phyloP scores from a whole-genome alignment of 2,113 vertebrate species.

The Stictonetta naevosa region DNA sequence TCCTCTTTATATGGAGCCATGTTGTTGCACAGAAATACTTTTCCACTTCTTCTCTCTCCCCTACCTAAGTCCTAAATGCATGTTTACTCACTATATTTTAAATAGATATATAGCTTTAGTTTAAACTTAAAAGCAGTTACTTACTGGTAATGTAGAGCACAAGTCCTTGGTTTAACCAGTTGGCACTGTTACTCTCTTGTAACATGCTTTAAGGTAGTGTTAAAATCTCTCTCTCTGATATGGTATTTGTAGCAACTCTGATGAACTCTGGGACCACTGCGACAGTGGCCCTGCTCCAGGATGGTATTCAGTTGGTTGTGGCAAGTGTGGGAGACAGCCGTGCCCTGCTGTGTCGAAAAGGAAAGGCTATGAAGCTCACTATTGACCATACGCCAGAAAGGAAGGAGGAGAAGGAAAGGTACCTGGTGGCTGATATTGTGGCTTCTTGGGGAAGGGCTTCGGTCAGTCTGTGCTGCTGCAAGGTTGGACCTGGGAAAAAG shows the following conservation, averaged over 20 bases:
- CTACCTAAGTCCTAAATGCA: background rate
- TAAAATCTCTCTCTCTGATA: constrained; percentile 55
- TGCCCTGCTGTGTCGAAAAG: constrained; percentile 93
- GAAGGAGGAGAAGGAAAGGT: constrained; percentile 98
- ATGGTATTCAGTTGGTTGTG: constrained; percentile 95
- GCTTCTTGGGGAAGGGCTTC: background rate
- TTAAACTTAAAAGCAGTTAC: constrained; percentile 30
- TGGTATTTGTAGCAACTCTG: constrained; percentile 81
- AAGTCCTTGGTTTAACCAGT: background rate
- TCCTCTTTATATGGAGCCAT: constrained; percentile 74
- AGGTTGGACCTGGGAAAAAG: background rate
- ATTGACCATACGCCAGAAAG: constrained; percentile 95
- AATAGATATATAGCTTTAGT: constrained; percentile 34
- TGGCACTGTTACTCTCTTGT: constrained; percentile 17
- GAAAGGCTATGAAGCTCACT: constrained; percentile 94
- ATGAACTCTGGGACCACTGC: constrained; percentile 90
- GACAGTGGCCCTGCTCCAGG: constrained; percentile 94
- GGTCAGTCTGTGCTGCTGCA: background rate
- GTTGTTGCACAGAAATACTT: constrained; percentile 57
- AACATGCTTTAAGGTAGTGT: background rate
- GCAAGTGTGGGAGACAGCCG: constrained; percentile 96
- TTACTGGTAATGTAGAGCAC: background rate
- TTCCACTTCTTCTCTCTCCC: background rate
- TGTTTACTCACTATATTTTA: constrained; percentile 13
- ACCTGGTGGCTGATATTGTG: background rate